A percentile compares a stretch with the other conserved stretches of the same genome.
phyloP scores from a whole-genome alignment of 2,797 vertebrate species.

The Girardinus metallicus region DNA sequence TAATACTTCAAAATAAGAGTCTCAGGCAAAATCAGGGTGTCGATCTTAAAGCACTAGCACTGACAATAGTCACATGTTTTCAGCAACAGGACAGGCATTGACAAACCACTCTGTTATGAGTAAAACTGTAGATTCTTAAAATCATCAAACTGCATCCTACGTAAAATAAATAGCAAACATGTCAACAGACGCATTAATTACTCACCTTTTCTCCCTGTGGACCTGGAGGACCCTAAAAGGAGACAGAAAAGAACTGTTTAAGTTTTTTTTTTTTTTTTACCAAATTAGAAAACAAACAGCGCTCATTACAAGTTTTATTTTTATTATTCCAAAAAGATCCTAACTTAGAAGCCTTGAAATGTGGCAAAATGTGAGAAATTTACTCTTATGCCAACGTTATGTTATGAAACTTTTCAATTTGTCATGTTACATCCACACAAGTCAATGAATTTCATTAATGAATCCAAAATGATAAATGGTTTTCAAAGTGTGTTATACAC shows the following conservation, averaged over 20 bases:
- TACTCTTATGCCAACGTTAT: neutral
- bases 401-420: neutral
- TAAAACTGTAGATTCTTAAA: neutral
- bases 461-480: neutral
- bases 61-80: neutral
- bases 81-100: neutral
- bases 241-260: constrained; percentile 38
- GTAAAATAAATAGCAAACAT: neutral
- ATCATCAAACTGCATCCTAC: neutral
- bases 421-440: neutral
- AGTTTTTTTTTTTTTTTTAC: neutral
- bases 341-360: neutral
- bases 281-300: neutral
- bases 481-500: neutral
- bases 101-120: neutral
- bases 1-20: neutral
- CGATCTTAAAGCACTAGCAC: neutral
- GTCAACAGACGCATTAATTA: constrained; percentile 29
- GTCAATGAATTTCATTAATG: neutral
- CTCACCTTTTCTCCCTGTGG: constrained; percentile 97
- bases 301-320: neutral
- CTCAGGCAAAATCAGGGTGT: neutral
- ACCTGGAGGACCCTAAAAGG: constrained; percentile 90
- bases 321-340: neutral
- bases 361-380: neutral